Conservation (phyloP, 2,113 vertebrate genomes). For the Takifugu bimaculatus region DNA sequence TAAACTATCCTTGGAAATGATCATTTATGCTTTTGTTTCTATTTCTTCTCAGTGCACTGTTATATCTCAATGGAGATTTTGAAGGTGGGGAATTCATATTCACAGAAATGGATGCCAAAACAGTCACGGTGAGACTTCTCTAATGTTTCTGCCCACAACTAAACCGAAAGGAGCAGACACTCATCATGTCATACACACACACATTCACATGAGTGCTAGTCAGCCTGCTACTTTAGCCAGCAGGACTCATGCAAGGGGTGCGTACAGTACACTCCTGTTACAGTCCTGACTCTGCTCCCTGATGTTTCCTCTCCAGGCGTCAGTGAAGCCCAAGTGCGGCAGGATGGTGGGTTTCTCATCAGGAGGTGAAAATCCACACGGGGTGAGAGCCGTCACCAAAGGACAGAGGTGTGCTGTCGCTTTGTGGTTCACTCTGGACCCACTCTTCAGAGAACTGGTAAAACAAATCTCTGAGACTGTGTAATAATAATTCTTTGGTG, state of each 20-base stretch:
- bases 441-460: conserved; percentile 92
- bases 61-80: conserved; percentile 95
- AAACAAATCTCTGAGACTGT: neutral
- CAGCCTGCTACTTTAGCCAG: too few relatives aligned
- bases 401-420: conserved; percentile 93
- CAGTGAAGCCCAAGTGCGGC: conserved; percentile 90
- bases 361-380: conserved; percentile 93
- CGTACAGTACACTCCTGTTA: too few relatives aligned
- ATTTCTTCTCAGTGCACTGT: conserved; percentile 79
- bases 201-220: too few relatives aligned
- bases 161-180: neutral
- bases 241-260: too few relatives aligned
- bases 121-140: conserved; percentile 83
- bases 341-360: conserved; percentile 96
- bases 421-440: conserved; percentile 93
- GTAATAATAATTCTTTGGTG: too few relatives aligned
- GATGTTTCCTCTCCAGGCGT: conserved; percentile 73
- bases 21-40: neutral
- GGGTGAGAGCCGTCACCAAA: conserved; percentile 89
- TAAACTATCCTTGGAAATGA: too few relatives aligned
- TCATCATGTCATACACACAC: too few relatives aligned
- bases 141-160: neutral
- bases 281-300: too few relatives aligned
- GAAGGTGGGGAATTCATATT: conserved; percentile 98
- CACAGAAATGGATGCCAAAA: conserved; percentile 96